Conservation (phyloP, 2,113 vertebrate species). For the Tragelaphus imberbis region DNA sequence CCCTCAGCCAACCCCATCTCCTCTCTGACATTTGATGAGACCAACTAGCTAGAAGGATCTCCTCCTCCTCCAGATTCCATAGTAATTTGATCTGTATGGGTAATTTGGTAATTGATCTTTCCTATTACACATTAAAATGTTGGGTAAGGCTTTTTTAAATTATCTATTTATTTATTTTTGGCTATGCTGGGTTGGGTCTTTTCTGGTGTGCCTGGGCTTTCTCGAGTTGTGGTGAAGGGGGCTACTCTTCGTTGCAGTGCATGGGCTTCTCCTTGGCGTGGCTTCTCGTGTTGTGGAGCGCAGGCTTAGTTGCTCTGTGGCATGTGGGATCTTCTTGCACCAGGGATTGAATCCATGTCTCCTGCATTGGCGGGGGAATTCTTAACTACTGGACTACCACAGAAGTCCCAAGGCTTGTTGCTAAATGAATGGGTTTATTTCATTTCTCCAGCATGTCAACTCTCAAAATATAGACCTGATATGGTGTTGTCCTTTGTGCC, state of each 20-base stretch:
- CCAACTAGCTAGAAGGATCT: not conserved
- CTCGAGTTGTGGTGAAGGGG: not conserved
- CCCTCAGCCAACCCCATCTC: not conserved
- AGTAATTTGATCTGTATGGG: not conserved
- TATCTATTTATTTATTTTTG: not conserved
- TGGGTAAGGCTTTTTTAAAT: not conserved
- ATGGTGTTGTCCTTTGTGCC: not conserved
- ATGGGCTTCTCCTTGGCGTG: not conserved
- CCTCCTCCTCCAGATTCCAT: not conserved
- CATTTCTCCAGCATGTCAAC: not conserved
- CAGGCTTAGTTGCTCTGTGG: not conserved
- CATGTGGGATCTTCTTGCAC: not conserved
- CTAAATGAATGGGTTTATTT: not conserved
- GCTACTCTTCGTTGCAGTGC: not conserved
- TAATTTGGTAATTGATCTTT: not conserved
- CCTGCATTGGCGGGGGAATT: not conserved
- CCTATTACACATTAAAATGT: not conserved
- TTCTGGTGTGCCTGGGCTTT: not conserved
- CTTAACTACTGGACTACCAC: not conserved
- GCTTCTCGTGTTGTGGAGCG: not conserved
- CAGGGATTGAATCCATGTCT: not conserved
- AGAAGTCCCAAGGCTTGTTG: not conserved
- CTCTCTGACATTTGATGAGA: not conserved
- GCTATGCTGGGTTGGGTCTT: not conserved
- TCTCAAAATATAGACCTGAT: not conserved